Evolutionary conservation across 2,888 invertebrate species (phyloP).

Genomic region (Limnephilus lunatus): DNA sequence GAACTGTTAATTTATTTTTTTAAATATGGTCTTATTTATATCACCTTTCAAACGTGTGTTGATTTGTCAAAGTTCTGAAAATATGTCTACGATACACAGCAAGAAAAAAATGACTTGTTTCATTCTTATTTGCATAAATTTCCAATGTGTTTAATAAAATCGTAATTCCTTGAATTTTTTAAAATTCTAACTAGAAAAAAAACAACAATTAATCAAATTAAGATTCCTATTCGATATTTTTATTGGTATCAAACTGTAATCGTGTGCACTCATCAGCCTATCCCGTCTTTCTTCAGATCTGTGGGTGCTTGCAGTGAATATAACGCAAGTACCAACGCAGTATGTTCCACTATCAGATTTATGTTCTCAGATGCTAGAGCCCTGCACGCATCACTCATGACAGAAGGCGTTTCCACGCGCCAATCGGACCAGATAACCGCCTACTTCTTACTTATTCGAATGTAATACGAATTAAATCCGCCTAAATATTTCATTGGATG

Average conservation of each 20-base stretch:
- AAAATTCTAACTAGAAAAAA: not conserved
- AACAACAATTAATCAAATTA: not conserved
- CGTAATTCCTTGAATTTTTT: not conserved
- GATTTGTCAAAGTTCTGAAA: too few species aligned
- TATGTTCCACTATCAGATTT: slow-evolving; percentile 30
- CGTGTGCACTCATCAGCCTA: not conserved
- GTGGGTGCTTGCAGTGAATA: not conserved
- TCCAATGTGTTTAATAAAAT: not conserved
- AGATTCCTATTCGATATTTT: not conserved
- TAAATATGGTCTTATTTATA: too few species aligned
- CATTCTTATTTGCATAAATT: not conserved
- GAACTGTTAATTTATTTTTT: too few species aligned
- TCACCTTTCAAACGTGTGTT: too few species aligned
- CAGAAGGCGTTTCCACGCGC: slow-evolving; percentile 42
- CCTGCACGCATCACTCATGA: slow-evolving; percentile 36
- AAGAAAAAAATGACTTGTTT: not conserved
- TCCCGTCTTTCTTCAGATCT: not conserved
- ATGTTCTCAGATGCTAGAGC: slow-evolving; percentile 16
- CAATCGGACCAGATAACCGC: slow-evolving; percentile 28
- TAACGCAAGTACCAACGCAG: not conserved
- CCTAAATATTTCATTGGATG: not conserved
- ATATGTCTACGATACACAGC: not conserved
- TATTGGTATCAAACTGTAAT: not conserved
- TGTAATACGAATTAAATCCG: not conserved
- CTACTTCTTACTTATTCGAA: not conserved